Percentiles rank a stretch among this genome's conserved stretches.
phyloP scores from a whole-genome alignment of 2,797 vertebrate genomes.

The Thaleichthys pacificus region DNA sequence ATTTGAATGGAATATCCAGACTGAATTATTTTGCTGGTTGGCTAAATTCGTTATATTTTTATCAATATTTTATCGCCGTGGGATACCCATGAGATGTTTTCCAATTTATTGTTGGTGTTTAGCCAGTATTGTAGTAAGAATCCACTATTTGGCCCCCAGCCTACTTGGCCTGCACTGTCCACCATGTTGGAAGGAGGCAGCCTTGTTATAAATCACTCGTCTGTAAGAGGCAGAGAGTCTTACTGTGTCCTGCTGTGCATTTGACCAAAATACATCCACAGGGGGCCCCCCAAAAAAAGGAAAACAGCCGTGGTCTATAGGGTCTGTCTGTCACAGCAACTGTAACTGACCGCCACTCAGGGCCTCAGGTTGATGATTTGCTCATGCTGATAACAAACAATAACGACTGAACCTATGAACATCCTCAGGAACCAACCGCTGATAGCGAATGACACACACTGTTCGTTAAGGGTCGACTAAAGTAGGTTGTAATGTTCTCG shows the following conservation, averaged over 20 bases:
- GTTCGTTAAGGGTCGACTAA: neutral
- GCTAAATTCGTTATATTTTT: neutral
- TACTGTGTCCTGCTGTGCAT: conserved; percentile 5
- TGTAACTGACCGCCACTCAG: conserved; percentile 10
- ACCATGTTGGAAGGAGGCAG: neutral
- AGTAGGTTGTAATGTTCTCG: neutral
- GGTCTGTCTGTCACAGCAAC: conserved; percentile 23
- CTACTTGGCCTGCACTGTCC: neutral
- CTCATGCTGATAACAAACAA: conserved; percentile 31
- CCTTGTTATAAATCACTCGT: conserved; percentile 1
- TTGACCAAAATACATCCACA: conserved; percentile 16
- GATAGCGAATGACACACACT: neutral
- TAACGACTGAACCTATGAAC: conserved; percentile 26
- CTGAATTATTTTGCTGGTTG: neutral
- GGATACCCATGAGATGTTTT: neutral
- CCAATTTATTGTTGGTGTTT: neutral
- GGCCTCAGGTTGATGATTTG: conserved; percentile 40
- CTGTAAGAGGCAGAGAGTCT: neutral
- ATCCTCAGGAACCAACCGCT: neutral
- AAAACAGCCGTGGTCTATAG: neutral
- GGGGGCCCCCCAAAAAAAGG: conserved; percentile 5
- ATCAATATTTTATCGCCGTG: no score
- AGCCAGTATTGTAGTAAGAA: neutral
- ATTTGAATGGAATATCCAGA: no score
- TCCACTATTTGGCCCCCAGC: neutral